Evolutionary conservation across 2,797 vertebrate genomes (phyloP).

Genomic region (Oreortyx pictus): DNA sequence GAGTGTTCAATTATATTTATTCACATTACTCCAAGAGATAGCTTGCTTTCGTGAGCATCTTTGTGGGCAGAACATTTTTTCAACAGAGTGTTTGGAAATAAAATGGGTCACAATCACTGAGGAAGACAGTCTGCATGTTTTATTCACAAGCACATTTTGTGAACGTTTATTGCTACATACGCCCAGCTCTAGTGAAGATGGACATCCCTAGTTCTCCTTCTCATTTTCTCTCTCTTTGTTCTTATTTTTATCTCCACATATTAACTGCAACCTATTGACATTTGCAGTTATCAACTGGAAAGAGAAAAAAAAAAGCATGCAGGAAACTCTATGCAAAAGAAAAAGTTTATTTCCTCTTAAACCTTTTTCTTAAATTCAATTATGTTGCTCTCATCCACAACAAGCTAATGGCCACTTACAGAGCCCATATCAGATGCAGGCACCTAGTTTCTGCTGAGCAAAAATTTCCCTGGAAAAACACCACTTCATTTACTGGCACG

Average conservation of each 20-base stretch:
- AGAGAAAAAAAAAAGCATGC: not conserved
- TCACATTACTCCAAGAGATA: slow-evolving; percentile 47
- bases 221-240: slow-evolving; percentile 22
- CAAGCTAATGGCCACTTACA: slow-evolving; percentile 46
- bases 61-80: not conserved
- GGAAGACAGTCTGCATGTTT: slow-evolving; percentile 63
- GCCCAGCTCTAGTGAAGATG: slow-evolving; percentile 48
- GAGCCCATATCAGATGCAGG: slow-evolving; percentile 38
- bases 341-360: slow-evolving; percentile 16
- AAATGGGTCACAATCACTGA: slow-evolving; percentile 65
- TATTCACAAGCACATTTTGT: slow-evolving; percentile 68
- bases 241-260: not conserved
- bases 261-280: slow-evolving; percentile 7
- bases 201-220: slow-evolving; percentile 33
- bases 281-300: not conserved
- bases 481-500: slow-evolving; percentile 4
- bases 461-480: slow-evolving; percentile 41
- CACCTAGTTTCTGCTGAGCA: slow-evolving; percentile 15
- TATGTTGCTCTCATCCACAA: not conserved
- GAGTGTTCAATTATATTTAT: slow-evolving; percentile 37
- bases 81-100: slow-evolving; percentile 37
- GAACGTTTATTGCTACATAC: slow-evolving; percentile 52
- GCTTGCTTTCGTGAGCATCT: slow-evolving; percentile 21
- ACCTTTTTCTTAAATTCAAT: slow-evolving; percentile 51
- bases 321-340: slow-evolving; percentile 28